Evolutionary conservation across 2,888 invertebrate genomes (phyloP).

Genomic region (Acronicta aceris): DNA sequence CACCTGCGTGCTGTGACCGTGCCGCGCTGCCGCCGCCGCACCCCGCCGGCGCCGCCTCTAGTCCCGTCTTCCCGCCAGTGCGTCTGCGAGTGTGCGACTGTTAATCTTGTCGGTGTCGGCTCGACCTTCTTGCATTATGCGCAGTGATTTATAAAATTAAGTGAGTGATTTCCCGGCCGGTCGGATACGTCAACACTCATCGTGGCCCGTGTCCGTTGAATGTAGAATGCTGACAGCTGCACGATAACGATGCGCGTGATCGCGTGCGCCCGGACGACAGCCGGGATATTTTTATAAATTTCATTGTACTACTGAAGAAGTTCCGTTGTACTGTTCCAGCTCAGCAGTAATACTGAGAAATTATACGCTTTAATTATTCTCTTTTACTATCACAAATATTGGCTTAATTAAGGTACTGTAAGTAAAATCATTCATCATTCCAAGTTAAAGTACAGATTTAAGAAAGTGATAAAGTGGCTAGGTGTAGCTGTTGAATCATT

Average conservation of each 20-base stretch:
- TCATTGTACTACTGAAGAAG: constrained; percentile 34
- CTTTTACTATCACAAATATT: constrained; percentile 70
- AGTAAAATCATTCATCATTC: constrained; percentile 77
- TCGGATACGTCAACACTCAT: neutral
- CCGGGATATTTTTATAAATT: constrained; percentile 32
- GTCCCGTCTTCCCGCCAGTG: constrained; percentile 31
- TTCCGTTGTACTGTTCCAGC: constrained; percentile 45
- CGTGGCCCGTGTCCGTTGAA: neutral
- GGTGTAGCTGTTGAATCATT: constrained; percentile 65
- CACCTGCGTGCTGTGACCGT: constrained; percentile 93
- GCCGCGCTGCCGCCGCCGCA: constrained; percentile 38
- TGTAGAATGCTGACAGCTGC: neutral
- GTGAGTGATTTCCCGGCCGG: constrained; percentile 17
- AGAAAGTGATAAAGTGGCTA: constrained; percentile 60
- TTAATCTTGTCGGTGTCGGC: constrained; percentile 7
- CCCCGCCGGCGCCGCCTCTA: constrained; percentile 35
- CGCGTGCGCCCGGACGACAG: constrained; percentile 14
- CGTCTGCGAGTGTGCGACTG: constrained; percentile 8
- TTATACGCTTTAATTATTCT: constrained; percentile 74
- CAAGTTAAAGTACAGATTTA: constrained; percentile 59
- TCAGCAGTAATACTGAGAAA: constrained; percentile 62
- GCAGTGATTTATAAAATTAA: constrained; percentile 20
- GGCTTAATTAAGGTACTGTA: constrained; percentile 70
- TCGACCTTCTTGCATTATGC: constrained; percentile 8
- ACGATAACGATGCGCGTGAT: constrained; percentile 1